Evolutionary conservation across 2,888 invertebrate species (phyloP), one percentile per base, ranked within the genome.

Genomic region (Lampropteryx suffumata): DNA sequence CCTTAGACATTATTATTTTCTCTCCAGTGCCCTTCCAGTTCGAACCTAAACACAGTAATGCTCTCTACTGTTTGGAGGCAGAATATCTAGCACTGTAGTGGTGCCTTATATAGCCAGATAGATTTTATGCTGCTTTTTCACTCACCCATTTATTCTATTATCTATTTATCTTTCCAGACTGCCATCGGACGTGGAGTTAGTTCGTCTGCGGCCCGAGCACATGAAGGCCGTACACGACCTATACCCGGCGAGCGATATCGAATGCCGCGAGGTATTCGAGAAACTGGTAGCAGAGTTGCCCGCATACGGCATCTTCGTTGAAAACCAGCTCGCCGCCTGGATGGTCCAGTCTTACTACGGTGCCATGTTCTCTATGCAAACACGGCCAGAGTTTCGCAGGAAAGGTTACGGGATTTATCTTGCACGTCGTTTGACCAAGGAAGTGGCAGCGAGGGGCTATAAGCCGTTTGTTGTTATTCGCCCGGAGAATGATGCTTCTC

Each of bases 361-460:
- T 14, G 96, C 96, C 56, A 96, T 96, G 96, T 96, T 96, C 89
- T 96, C 96, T 41, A 96, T 96, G 96, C 96, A 96, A 85, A 96
- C 96, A 49, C 92, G 93, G 70, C 95, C 95, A 40, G 94, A 95
- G 79, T 94, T 93, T 81, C 92, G 95, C 57, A 91, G 88, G 61
- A 94, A 94, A 86, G 95, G 95, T 75, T 95, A 94, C 82, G 95
- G 95, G 62, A 94, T 95, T 61, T 93, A 93, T 70, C 89, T 95
- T 64, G 95, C 95, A 49, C 92, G 93, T 69, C 91, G 92, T 55
- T 90, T 94, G 57, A 93, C 94, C 47, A 90, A 91, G 68, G 92
- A 92, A 64, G 94, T 94, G 36, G 92, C 93, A 33, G 92, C 93
- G 44, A 92, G 94, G 46, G 95, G 96, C 59, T 96, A 96, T 84